phyloP scores from a whole-genome alignment of 2,888 invertebrate genomes.

The Rhimphoctona megacephalus region DNA sequence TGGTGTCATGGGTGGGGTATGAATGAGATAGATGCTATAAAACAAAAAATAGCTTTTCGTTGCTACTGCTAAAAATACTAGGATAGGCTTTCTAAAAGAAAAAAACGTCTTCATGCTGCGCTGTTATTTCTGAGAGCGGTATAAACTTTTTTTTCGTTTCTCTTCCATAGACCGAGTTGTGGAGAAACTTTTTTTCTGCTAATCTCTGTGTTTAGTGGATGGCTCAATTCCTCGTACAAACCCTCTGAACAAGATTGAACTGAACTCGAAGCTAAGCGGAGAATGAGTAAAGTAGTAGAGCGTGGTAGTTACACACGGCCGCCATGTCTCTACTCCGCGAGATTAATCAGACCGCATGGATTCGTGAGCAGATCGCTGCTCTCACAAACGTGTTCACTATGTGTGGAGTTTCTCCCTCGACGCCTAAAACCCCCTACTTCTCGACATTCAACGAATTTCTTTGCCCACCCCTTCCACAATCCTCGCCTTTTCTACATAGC shows the following conservation, averaged over 20 bases:
- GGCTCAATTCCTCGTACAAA: constrained; percentile 48
- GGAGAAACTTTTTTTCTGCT: constrained; percentile 6
- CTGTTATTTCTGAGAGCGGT: not conserved
- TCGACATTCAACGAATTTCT: constrained; percentile 67
- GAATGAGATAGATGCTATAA: not conserved
- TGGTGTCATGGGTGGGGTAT: too few species aligned
- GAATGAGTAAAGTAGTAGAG: constrained; percentile 46
- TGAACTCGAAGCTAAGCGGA: constrained; percentile 47
- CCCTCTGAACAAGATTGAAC: constrained; percentile 53
- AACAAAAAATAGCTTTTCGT: not conserved
- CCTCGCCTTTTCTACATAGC: constrained; percentile 49
- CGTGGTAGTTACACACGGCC: constrained; percentile 41
- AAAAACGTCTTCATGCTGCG: not conserved
- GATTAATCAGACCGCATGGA: constrained; percentile 76
- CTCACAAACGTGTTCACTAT: constrained; percentile 57
- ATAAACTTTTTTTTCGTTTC: not conserved
- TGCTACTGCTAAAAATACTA: not conserved
- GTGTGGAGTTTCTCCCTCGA: constrained; percentile 54
- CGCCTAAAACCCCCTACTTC: constrained; percentile 55
- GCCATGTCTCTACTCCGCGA: constrained; percentile 69
- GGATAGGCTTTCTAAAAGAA: not conserved
- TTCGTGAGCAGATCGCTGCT: constrained; percentile 63
- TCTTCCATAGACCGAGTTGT: not conserved
- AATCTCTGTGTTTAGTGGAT: constrained; percentile 27
- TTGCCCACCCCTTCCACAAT: constrained; percentile 46